Percentiles rank a stretch among this genome's conserved stretches.
These are phyloP conservation scores for Xanthorhoe spadicearia DNA, from an alignment of 2,888 invertebrate genomes.

Conservation along the genomic window DNA sequence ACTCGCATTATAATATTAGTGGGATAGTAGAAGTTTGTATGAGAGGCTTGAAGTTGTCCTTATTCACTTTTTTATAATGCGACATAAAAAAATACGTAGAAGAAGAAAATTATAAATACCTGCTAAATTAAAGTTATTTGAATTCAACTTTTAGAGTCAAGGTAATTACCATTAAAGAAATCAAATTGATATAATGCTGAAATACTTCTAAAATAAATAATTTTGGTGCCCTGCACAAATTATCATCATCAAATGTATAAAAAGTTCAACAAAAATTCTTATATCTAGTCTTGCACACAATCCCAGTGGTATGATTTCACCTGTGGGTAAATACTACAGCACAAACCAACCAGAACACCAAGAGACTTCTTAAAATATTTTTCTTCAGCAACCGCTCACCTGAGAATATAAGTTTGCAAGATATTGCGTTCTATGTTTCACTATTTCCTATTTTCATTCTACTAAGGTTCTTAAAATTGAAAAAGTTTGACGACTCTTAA, in stretches of 20 bases:
- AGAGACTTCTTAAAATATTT: neutral
- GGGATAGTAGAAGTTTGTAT: too few relatives aligned
- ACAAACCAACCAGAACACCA: neutral
- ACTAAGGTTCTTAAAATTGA: conserved; percentile 48
- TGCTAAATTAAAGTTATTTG: neutral
- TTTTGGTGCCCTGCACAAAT: neutral
- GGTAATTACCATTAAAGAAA: too few relatives aligned
- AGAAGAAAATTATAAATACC: too few relatives aligned
- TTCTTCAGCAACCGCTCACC: conserved; percentile 16
- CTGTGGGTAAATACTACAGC: conserved; percentile 4
- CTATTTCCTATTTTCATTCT: conserved; percentile 39
- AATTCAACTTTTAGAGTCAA: neutral
- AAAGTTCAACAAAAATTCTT: neutral
- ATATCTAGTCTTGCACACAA: neutral
- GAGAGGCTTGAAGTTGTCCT: neutral
- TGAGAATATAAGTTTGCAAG: conserved; percentile 30
- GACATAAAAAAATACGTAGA: neutral
- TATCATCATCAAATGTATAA: neutral
- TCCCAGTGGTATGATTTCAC: neutral
- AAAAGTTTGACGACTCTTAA: conserved; percentile 49
- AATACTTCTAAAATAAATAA: neutral
- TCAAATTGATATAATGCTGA: too few relatives aligned
- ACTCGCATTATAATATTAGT: too few relatives aligned
- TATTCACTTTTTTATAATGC: neutral
- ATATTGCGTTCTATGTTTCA: conserved; percentile 30